Conservation (phyloP, 2,888 invertebrate species). For the Vannuccia rotundouncinata region DNA sequence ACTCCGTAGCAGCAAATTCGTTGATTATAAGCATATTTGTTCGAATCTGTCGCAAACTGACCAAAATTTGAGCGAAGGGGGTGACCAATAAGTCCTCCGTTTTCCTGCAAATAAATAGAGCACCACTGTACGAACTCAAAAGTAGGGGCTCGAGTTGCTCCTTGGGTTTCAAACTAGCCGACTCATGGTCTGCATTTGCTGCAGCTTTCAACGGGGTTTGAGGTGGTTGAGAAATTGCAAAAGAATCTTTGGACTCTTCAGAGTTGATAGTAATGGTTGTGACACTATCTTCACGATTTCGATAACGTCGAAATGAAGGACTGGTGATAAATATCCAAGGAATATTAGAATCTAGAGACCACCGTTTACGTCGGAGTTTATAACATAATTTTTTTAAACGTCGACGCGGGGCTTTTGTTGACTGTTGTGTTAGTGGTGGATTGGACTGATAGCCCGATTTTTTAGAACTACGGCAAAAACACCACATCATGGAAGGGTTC, state of each 20-base stretch:
- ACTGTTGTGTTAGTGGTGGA: too few species aligned
- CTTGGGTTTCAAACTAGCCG: too few species aligned
- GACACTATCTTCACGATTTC: not conserved
- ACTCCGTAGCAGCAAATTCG: too few species aligned
- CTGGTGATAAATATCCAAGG: not conserved
- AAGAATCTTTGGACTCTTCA: not conserved
- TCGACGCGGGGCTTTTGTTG: too few species aligned
- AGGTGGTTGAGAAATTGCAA: not conserved
- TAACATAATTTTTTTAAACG: too few species aligned
- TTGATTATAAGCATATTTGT: not conserved
- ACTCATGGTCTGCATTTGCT: too few species aligned
- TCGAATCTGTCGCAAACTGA: not conserved
- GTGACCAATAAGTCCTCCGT: not conserved
- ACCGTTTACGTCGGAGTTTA: too few species aligned
- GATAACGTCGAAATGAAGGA: not conserved
- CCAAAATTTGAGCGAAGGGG: not conserved
- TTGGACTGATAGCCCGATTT: too few species aligned
- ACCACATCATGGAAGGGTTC: too few species aligned
- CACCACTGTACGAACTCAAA: not conserved
- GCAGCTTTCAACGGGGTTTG: not conserved
- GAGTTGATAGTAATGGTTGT: not conserved
- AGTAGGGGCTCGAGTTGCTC: too few species aligned
- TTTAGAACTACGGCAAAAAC: too few species aligned
- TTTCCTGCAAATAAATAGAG: not conserved
- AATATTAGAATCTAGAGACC: not conserved